Base-by-base conservation (phyloP, 2,797 vertebrate genomes). In the Spondyliosoma cantharus region DNA sequence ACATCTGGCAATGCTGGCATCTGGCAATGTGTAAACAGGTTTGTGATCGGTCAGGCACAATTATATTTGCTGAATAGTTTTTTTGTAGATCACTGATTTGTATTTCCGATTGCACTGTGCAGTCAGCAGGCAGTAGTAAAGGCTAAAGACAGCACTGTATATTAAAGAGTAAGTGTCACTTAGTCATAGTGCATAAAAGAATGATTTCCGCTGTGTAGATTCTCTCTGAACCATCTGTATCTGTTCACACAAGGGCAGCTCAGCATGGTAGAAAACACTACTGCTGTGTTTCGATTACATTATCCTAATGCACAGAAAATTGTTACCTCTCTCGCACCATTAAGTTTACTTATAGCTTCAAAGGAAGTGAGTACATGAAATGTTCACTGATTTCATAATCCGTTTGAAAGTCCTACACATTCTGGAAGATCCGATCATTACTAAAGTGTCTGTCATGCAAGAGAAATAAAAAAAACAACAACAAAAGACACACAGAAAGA, bases 171-270 rank as follows among this genome's bases (percentile, higher is more conserved):
- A 54, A 27, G 1, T 43, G 15, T 24, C 20, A 56, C 37, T 3
- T 37, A 37, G 37, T 11, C 37, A 37, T 11, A 37, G 3, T 37
- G 8, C 37, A 37, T 16, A 37, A 24, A 45, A 63, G 0, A 45
- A 63, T 22, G 1, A 3, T 24, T 32, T 32, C 14, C 43, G n/a
- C 4, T 17, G n/a, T 52, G 37, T 25, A 46, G 12, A 12, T 27
- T 76, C 27, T 59, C 27, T 57, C 45, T 49, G 19, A 16, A 25
- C n/a, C 20, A 13, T 5, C 42, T n/a, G 17, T 59, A 27, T 27
- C n/a, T n/a, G n/a, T n/a, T 59, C 17, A 68, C 43, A 64, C 15
- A 46, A 75, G 19, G 54, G 67, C 52, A 49, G 49, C 3, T 2
- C 11, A 48, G n/a, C 25, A 0, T 15, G 19, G 14, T n/a, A 8